phyloP scores from a whole-genome alignment of 2,888 invertebrate species.

The Conchocele bisecta region DNA sequence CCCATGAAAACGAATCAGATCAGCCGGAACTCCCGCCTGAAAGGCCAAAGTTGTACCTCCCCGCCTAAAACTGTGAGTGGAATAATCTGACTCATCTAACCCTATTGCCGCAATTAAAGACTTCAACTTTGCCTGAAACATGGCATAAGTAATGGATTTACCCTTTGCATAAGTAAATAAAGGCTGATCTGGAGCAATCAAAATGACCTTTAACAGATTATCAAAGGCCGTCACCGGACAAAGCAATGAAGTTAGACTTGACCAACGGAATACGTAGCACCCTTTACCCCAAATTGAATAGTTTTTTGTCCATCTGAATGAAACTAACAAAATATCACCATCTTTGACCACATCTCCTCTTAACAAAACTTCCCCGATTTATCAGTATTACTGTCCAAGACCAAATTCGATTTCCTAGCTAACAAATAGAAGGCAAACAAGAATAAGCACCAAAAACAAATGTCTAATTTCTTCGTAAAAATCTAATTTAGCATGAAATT shows the following conservation, averaged over 20 bases:
- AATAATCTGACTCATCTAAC: not conserved
- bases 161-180: not conserved
- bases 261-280: conserved; percentile 8
- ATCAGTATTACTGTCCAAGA: not conserved
- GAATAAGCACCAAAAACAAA: conserved; percentile 18
- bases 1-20: conserved; percentile 20
- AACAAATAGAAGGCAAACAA: conserved; percentile 13
- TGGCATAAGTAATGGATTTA: not conserved
- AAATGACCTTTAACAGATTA: not conserved
- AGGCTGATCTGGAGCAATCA: not conserved
- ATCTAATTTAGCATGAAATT: not conserved
- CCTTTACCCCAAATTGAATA: conserved; percentile 17
- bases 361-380: not conserved
- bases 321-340: not conserved
- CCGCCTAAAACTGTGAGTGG: conserved; percentile 13
- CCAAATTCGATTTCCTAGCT: conserved; percentile 16
- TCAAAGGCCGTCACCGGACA: conserved; percentile 12
- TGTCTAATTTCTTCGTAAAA: not conserved
- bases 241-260: not conserved
- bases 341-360: not conserved
- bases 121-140: conserved; percentile 3
- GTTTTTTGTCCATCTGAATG: conserved; percentile 10
- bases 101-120: conserved; percentile 7
- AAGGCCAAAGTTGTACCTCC: conserved; percentile 11
- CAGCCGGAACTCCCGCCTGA: not conserved